Base-by-base conservation (phyloP, 2,888 invertebrate species). In the Pasiphila rectangulata region DNA sequence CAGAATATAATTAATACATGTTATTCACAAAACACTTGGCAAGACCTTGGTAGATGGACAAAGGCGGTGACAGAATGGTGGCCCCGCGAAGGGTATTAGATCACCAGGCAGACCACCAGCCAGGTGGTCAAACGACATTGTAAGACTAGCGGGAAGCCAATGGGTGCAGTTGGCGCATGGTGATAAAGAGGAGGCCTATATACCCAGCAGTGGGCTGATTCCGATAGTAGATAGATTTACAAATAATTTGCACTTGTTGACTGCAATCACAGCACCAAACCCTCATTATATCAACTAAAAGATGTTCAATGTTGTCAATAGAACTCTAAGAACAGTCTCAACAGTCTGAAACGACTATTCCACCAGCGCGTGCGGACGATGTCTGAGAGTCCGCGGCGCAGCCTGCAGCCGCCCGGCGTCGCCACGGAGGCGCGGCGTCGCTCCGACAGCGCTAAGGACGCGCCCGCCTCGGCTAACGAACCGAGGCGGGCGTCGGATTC, bases 331-430 rank as follows among this genome's bases (percentile, higher is more conserved):
- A 51, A 50, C 21, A 50, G 49, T 50, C 41, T 50, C 19, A 50
- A 50, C 49, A 45, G 44, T 32, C 49, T 50, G 45, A 50, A 50
- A 50, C 49, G 49, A 30, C 49, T 50, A 36, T 50, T 50, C 27
- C 45, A 45, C 54, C 67, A 87, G 81, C 80, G 86, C 12, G 79
- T 79, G 4, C 82, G 83, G 12, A 85, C 81, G 1, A 69, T 80
- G 72, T 75, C 85, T 49, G 87, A 86, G 63, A 79, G 80, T 25
- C 85, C 86, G 0, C 80, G 86, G 0, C 82, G 86, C 21, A 48
- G 52, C 2, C 69, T 84, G 44, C 78, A 74, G 39, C 79, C 83
- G 0, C 63, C 75, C 0, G 53, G 68, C 1, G 64, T 67, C 2
- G 57, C 57, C 2, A 65, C 67, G 0, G 84, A 84, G 39, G 79